These are phyloP conservation scores for Phrynosoma platyrhinos DNA, from an alignment of 2,113 vertebrate species.

Conservation along the genomic window DNA sequence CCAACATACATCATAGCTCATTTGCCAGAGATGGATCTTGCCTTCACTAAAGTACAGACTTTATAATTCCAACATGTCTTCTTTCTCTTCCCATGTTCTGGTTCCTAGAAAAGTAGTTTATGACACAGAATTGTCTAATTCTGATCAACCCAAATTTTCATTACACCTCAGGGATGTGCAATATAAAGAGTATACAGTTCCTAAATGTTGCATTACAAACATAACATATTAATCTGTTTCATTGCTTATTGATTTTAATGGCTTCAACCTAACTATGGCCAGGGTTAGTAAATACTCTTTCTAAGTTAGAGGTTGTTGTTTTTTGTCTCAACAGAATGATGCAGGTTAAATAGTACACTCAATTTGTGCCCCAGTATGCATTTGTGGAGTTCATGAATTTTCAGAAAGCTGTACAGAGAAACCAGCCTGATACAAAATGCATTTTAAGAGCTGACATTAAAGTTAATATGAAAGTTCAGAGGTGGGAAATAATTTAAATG, in stretches of 20 bases:
- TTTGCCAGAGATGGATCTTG: neutral
- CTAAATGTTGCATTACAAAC: slow-evolving; percentile 17
- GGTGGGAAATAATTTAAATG: slow-evolving; percentile 82
- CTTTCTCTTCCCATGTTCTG: slow-evolving; percentile 28
- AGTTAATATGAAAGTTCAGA: slow-evolving; percentile 82
- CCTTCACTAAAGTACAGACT: slow-evolving; percentile 5
- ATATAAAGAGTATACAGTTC: neutral
- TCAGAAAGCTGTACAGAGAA: slow-evolving; percentile 41
- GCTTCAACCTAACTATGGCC: slow-evolving; percentile 14
- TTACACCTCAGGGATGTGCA: neutral
- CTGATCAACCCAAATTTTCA: slow-evolving; percentile 37
- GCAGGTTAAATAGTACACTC: slow-evolving; percentile 31
- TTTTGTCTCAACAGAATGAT: neutral
- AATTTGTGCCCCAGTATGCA: slow-evolving; percentile 35
- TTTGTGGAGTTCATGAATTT: slow-evolving; percentile 50
- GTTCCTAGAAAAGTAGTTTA: slow-evolving; percentile 44
- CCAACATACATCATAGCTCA: slow-evolving; percentile 10
- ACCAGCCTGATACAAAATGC: slow-evolving; percentile 56
- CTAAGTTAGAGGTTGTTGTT: neutral
- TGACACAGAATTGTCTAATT: slow-evolving; percentile 33
- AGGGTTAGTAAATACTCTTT: slow-evolving; percentile 30
- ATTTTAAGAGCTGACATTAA: slow-evolving; percentile 74
- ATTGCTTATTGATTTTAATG: slow-evolving; percentile 52
- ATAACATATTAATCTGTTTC: slow-evolving; percentile 28
- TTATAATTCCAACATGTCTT: slow-evolving; percentile 14